Base-by-base conservation (phyloP, 2,888 invertebrate species). In the Nineta flava region DNA sequence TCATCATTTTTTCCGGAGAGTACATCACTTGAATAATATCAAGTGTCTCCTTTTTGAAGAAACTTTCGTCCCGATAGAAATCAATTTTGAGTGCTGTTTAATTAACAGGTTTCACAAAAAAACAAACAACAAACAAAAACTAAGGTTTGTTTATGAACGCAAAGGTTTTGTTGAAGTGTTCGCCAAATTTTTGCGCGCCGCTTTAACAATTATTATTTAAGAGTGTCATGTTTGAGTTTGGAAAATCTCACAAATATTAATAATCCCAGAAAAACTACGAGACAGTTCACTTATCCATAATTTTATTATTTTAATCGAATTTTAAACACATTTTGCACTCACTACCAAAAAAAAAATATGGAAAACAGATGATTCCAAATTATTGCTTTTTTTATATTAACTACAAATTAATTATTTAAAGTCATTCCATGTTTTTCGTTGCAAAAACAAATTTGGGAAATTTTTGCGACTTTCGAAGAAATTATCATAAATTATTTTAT, bases 1-100 rank as follows among this genome's bases (percentile, higher is more conserved):
- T 80, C 83, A 90, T 90, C 87, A 91, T 88, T 76, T 90, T 91
- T 72, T 90, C 90, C 70, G 88, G 84, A 64, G 88, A 86, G 74
- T 90, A 90, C 90, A 90, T 90, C 69, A 69, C 61, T 63, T 35
- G 41, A 19, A 48, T 19, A 42, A 48, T 41, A 35, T 48, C 48
- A 26, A 48, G 41, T 35, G 48, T 48, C 44, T 44, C 44, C 19
- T 44, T 44, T 44, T 44, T 44, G n/a, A 44, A 44, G 19, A 44
- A 44, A 26, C 26, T 26, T 21, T 44, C 44, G 19, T 44, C 44
- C 44, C 44, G 44, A 13, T 44, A 44, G 19, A 44, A 44, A 44
- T 44, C 44, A 44, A 44, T 44, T 44, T 44, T 44, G 13, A 26
- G 17, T 19, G 44, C 13, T 19, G 9, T 44, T 44, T 12, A 12